Conservation (phyloP, 2,888 invertebrate genomes). For the Bombyx huttoni region DNA sequence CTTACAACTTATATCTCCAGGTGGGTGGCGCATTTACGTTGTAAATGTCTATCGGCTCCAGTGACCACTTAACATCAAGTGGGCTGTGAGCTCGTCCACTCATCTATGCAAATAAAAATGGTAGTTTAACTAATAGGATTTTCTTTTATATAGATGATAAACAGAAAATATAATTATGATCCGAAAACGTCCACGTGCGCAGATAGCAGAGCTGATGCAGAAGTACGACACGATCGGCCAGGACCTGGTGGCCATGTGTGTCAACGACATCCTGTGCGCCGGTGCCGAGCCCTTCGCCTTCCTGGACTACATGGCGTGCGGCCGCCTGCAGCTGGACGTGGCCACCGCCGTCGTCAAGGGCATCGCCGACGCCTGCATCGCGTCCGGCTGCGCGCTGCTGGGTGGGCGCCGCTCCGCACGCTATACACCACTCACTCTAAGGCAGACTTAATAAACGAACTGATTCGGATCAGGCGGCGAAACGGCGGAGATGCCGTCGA, state of each 20-base stretch:
- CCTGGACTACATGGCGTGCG: constrained; percentile 96
- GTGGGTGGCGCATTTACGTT: no score
- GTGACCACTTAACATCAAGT: no score
- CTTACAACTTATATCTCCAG: no score
- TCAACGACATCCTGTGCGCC: constrained; percentile 95
- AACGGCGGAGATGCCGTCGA: constrained; percentile 97
- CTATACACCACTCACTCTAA: no score
- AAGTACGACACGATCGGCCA: constrained; percentile 90
- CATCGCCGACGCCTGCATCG: constrained; percentile 88
- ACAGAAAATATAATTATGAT: no score
- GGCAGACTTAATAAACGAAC: no score
- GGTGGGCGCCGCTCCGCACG: constrained; percentile 73
- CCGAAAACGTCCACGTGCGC: constrained; percentile 29
- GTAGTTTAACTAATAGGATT: no score
- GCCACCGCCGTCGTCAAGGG: constrained; percentile 88
- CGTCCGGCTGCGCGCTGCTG: constrained; percentile 89
- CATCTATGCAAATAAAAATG: no score
- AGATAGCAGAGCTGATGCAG: constrained; percentile 86
- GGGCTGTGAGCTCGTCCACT: no score
- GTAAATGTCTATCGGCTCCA: no score
- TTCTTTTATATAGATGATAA: no score
- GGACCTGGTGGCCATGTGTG: constrained; percentile 98
- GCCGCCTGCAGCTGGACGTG: constrained; percentile 82
- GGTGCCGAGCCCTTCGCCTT: constrained; percentile 97
- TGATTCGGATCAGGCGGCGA: constrained; percentile 79